Evolutionary conservation across 2,797 vertebrate species (phyloP), one percentile per base, ranked within the genome.

Genomic region (Sebastes itinus): DNA sequence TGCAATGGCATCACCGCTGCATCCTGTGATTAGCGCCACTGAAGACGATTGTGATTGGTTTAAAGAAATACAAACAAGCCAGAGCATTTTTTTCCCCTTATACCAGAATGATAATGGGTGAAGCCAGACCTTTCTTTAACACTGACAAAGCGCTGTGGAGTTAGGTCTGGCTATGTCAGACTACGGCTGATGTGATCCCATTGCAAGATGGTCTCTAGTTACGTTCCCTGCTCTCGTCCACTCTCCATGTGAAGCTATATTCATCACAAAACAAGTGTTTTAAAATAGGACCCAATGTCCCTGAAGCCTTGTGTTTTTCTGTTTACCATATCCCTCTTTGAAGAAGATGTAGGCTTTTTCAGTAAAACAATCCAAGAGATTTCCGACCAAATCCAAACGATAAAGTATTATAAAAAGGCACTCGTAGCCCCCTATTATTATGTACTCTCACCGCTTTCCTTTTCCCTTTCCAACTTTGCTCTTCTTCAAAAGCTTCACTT

Each of bases 1-100:
- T 46, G 14, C 42, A 7, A 46, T 3, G 42, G 42, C 42, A 46
- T 46, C 42, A 18, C 14, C 14, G 42, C 13, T 46, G 42, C 42
- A 0, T 46, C 42, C 14, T 46, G 42, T 46, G 14, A 16, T 46
- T 18, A 7, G 6, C 1, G 6, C 14, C 42, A 0, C 42, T 7
- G 0, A 18, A 7, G 42, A 18, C 14, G 16, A 46, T 46, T 46
- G 42, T 46, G 42, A 46, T 46, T 46, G 42, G 14, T 46, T 46
- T 46, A 46, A 46, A 46, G 42, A 46, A 46, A 46, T 46, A 46
- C 42, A 16, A 46, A 46, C 42, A 46, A 46, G 14, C 42, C 14
- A 46, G 42, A 46, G 42, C 0, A 7, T 46, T 46, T 7, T 46
- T 46, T 46, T 18, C 6, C 6, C 14, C 14, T 0, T 42, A 16